These are phyloP conservation scores for Pimpla rufipes DNA, from an alignment of 2,888 invertebrate species.

Conservation along the genomic window DNA sequence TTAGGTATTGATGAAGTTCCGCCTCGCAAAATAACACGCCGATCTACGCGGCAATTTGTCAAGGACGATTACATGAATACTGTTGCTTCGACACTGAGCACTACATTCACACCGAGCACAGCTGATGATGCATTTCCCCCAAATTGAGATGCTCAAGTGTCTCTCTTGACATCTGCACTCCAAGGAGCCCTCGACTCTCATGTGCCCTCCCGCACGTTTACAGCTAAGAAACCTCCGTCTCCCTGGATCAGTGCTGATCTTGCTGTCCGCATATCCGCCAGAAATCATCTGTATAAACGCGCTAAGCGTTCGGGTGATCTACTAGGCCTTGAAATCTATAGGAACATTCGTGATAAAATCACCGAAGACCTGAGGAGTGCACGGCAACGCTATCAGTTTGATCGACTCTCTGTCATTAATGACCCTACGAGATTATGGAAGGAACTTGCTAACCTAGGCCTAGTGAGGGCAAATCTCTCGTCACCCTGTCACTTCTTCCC, in stretches of 20 bases:
- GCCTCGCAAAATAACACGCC: not conserved
- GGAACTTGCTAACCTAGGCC: not conserved
- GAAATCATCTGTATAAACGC: not conserved
- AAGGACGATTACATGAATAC: not conserved
- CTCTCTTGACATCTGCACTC: not conserved
- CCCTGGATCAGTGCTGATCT: not conserved
- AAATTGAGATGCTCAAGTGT: not conserved
- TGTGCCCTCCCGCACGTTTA: not conserved
- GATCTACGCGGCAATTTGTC: not conserved
- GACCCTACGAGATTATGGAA: not conserved
- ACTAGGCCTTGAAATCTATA: not conserved
- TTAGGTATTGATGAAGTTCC: not conserved
- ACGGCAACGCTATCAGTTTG: not conserved
- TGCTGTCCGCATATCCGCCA: not conserved
- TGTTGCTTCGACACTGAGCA: too few species aligned
- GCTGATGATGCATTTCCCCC: not conserved
- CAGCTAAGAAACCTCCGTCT: not conserved
- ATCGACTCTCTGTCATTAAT: not conserved
- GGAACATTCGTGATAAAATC: not conserved
- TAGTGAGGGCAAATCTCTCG: not conserved
- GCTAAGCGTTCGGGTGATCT: not conserved
- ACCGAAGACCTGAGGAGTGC: not conserved
- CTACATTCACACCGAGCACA: too few species aligned
- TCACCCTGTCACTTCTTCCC: constrained; percentile 12
- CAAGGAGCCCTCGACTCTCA: not conserved